Conservation (phyloP, 2,797 vertebrate genomes). For the Heterohyrax brucei region DNA sequence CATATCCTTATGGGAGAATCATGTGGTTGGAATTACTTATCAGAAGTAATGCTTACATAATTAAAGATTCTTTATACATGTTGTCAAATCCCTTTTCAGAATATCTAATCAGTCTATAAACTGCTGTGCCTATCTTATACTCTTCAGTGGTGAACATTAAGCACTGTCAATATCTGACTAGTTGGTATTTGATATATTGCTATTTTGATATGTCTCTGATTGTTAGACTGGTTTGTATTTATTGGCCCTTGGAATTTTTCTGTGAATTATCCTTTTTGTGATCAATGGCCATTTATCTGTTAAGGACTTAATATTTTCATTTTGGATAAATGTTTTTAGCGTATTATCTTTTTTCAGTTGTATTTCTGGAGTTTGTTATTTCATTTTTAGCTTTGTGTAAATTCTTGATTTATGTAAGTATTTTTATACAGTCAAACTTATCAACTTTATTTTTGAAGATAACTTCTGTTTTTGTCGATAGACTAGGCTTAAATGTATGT, state of each 20-base stretch:
- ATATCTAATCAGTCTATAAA: neutral
- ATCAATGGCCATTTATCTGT: neutral
- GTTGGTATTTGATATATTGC: neutral
- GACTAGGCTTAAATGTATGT: neutral
- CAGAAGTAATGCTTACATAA: neutral
- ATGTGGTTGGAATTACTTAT: neutral
- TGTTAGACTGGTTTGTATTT: neutral
- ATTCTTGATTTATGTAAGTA: neutral
- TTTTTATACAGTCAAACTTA: neutral
- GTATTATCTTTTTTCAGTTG: slow-evolving; percentile 12
- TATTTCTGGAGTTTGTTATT: neutral
- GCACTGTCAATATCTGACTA: neutral
- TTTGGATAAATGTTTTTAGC: slow-evolving; percentile 20
- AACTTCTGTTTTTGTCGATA: slow-evolving; percentile 15
- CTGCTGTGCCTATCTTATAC: neutral
- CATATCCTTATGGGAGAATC: neutral
- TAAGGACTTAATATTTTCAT: neutral
- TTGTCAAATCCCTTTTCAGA: neutral
- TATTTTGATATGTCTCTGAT: neutral
- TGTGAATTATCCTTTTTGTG: neutral
- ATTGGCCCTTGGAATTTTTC: neutral
- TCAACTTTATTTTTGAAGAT: slow-evolving; percentile 28
- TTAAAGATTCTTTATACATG: neutral
- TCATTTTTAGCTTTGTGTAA: slow-evolving; percentile 39
- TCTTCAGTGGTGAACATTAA: neutral